phyloP scores from a whole-genome alignment of 2,797 vertebrate species.

The Meda fulgida region DNA sequence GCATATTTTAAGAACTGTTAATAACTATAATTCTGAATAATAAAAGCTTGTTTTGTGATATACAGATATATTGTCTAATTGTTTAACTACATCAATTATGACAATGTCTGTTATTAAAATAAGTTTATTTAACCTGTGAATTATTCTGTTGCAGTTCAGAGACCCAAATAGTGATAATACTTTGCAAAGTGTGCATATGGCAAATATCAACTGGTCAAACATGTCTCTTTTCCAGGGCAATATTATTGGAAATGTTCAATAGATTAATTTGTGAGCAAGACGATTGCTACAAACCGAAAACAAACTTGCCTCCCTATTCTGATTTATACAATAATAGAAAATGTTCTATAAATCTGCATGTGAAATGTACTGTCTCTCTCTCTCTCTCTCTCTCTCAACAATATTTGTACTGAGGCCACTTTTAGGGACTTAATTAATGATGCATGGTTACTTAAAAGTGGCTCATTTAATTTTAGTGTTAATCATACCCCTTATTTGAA shows the following conservation, averaged over 20 bases:
- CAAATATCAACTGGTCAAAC: background rate
- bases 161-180: background rate
- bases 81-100: background rate
- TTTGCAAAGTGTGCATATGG: background rate
- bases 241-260: background rate
- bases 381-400: too few species aligned
- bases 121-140: background rate
- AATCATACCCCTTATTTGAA: background rate
- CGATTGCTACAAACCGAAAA: background rate
- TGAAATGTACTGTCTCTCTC: background rate
- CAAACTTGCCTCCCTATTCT: too few species aligned
- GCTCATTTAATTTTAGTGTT: background rate
- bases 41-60: background rate
- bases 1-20: background rate
- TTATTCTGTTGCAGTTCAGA: background rate
- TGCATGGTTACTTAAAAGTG: slow-evolving; percentile 13
- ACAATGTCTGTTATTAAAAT: background rate
- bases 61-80: background rate
- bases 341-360: background rate
- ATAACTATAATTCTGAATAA: background rate
- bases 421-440: slow-evolving; percentile 31
- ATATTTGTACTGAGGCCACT: background rate
- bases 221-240: background rate
- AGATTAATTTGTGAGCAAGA: background rate
- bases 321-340: background rate